Base-by-base conservation (phyloP, 2,888 invertebrate genomes). In the Oscheius sp. region DNA sequence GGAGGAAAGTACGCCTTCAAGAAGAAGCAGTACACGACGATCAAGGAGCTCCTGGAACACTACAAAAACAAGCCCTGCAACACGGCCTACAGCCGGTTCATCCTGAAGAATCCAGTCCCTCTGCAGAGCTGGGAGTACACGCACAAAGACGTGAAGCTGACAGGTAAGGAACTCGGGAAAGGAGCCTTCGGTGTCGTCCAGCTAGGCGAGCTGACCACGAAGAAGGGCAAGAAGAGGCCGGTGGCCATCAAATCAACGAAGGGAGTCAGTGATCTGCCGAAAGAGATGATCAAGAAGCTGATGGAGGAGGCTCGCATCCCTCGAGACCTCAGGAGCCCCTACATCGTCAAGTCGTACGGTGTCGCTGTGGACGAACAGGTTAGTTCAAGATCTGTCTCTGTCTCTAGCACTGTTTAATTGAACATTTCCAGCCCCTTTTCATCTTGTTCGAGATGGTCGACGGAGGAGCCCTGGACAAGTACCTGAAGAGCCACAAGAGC, bases 151-250 rank as follows among this genome's bases (percentile, higher is more conserved):
- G 65, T 65, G 11, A 65, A 9, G 10, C 29, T 65, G 11, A 47
- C 48, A 9, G 55, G 7, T 2, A 65, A 65, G 48, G 32, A 13
- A n/a, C 33, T 65, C 29, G 65, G 65, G 2, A 33, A 21, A 29
- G 68, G 68, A 9, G 78, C 74, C 3, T 79, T 74, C 59, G 78
- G 78, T 63, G 76, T 73, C 29, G 78, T 79, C 29, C 59, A 73
- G 1, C 66, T 65, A 51, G 78, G 78, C 11, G 57, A 72, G 10
- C 50, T 79, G 50, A 60, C 29, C 33, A 68, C 65, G 51, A 55
- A 68, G 29, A 76, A 74, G 51, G 53, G 55, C 11, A 66, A 42
- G 13, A 68, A 71, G n/a, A 11, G 33, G n/a, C 62, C 73, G 35
- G 78, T 74, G 50, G 78, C 76, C 9, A 73, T 78, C 66, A 78